These are phyloP conservation scores for Portunus trituberculatus DNA, from an alignment of 1,140 invertebrate species.

Conservation along the genomic window DNA sequence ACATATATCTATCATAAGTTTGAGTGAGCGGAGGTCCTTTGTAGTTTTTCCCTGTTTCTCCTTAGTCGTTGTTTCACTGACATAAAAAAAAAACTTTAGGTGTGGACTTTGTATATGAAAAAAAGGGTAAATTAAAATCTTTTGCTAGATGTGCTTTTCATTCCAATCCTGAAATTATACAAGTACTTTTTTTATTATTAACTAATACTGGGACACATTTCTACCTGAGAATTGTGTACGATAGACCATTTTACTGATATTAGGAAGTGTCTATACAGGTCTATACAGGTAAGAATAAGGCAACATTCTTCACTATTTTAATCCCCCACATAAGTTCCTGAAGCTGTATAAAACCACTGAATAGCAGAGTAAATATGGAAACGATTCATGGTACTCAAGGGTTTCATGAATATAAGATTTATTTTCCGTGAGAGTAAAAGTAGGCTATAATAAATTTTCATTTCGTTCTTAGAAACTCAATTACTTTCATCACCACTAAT, in stretches of 20 bases:
- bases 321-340: too few relatives aligned
- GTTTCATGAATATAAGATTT: too few relatives aligned
- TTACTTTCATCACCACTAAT: neutral
- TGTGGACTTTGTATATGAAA: neutral
- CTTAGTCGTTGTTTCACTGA: neutral
- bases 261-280: too few relatives aligned
- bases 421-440: too few relatives aligned
- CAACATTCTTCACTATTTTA: too few relatives aligned
- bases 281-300: too few relatives aligned
- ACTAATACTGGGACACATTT: neutral
- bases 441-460: too few relatives aligned
- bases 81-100: neutral
- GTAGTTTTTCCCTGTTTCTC: neutral
- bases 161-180: neutral
- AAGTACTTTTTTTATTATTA: neutral
- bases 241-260: too few relatives aligned
- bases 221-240: neutral
- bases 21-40: neutral
- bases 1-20: neutral
- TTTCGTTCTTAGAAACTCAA: neutral
- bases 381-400: too few relatives aligned
- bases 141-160: neutral
- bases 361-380: too few relatives aligned
- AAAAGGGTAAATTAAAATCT: neutral
- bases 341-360: too few relatives aligned